Evolutionary conservation across 2,113 vertebrate genomes (phyloP).

Genomic region (Ovis aries): ARS-UI_Ramb_v3.0 NC_056077.1:30247001-30247500

Average conservation of each 20-base stretch:
- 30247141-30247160: accelerated
- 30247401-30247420: background rate
- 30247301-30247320: background rate
- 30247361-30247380: background rate
- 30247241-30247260: background rate
- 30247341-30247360: background rate
- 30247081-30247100: background rate
- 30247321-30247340: accelerated
- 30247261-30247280: background rate
- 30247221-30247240: accelerated
- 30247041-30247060: background rate
- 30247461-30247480: background rate
- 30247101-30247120: accelerated
- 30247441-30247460: too few species aligned
- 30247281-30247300: background rate
- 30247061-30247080: background rate
- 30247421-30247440: accelerated
- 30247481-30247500: background rate
- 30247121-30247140: background rate
- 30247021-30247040: background rate
- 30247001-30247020: too few species aligned
- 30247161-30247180: background rate
- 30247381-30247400: accelerated
- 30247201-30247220: accelerated
- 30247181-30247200: too few species aligned